Evolutionary conservation across 2,797 vertebrate genomes (phyloP).

Genomic region (Onychomys torridus): DNA sequence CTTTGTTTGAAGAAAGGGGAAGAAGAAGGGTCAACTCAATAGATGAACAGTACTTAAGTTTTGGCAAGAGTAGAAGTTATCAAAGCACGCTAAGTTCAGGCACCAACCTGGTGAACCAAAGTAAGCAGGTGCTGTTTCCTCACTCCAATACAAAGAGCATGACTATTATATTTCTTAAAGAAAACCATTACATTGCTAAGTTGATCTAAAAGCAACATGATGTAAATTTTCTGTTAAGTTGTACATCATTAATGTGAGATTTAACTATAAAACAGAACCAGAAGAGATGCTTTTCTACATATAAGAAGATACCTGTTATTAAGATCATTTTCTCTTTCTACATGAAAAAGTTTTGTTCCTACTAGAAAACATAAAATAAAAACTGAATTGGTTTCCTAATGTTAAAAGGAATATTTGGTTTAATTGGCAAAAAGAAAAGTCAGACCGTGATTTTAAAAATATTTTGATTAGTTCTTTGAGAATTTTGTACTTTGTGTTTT

Average conservation of each 20-base stretch:
- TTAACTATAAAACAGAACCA: background rate
- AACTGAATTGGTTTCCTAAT: background rate
- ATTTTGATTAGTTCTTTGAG: background rate
- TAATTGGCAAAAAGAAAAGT: background rate
- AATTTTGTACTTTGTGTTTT: background rate
- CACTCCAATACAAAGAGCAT: background rate
- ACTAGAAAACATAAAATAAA: conserved; percentile 10
- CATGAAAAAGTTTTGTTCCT: background rate
- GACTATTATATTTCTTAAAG: background rate
- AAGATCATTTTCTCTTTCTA: background rate
- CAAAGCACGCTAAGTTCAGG: background rate
- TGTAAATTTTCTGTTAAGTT: background rate
- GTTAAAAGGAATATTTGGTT: background rate
- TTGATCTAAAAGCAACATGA: background rate
- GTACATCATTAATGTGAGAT: background rate
- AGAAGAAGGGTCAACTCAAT: background rate
- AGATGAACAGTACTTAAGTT: background rate
- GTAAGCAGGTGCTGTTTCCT: background rate
- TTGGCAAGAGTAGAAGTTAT: background rate
- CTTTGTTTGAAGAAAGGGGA: background rate
- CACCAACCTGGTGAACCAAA: background rate
- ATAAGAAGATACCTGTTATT: background rate
- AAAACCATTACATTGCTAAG: background rate
- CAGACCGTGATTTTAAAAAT: background rate
- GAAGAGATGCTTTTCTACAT: background rate